Base-by-base conservation (phyloP, 23 tunicate species). In the Diplosoma virens region DNA sequence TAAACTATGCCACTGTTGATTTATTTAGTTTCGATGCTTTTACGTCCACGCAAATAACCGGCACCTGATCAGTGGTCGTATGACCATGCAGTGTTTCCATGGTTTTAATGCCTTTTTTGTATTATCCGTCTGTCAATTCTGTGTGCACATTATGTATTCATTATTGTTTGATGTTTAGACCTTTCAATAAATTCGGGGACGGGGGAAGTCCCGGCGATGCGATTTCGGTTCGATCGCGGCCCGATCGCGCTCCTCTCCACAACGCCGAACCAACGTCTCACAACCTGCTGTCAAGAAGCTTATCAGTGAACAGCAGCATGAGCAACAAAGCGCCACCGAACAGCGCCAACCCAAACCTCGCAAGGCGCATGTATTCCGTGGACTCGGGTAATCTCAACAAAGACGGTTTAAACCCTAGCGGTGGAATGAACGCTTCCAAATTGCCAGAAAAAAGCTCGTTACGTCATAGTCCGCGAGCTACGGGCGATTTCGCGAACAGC, bases 401-500 rank as follows among this genome's bases (percentile, higher is more conserved):
- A 29, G 75, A 36, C 20, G 25, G 30, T 2, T 14, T 21, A 6
- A 18, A 23, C 23, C 7, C 24, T 23, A 35, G 6, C 21, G 11
- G 28, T 2, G 21, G 29, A 2, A 35, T 33, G 7, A 25, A 25
- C 5, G 4, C 52, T n/a, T n/a, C 53, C n/a, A 68, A 68, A 25
- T 68, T 68, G 32, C n/a, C 69, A 3, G 86, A 81, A 30, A 81
- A 81, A 28, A 18, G 30, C n/a, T 0, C 27, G 29, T 29, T 47
- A 24, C 77, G 86, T 4, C 79, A 81, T 9, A 81, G 86, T 37
- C 86, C 86, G 37, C 58, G 86, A 59, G 45, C 72, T 5, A 11
- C 85, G 18, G 67, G 28, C 4, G 61, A 46, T 65, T 79, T 14
- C 17, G 53, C 48, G 27, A 45, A 47, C 25, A 23, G 25, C 32